These are phyloP conservation scores for Drosophila nannoptera DNA, from an alignment of 1,140 invertebrate species.

Conservation along the genomic window DNA sequence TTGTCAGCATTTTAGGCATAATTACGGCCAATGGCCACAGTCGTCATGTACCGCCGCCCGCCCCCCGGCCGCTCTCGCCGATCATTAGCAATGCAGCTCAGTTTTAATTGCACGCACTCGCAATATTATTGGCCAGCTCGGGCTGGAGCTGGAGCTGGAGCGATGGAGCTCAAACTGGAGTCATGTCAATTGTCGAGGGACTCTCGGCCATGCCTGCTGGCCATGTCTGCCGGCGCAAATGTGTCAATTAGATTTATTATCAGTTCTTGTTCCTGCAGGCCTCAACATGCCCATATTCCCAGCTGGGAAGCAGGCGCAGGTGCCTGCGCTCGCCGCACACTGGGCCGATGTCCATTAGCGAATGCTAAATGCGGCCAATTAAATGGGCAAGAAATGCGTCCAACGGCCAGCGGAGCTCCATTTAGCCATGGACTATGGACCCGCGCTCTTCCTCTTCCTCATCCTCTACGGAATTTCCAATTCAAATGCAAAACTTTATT, in stretches of 20 bases:
- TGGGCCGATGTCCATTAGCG: conserved; percentile 72
- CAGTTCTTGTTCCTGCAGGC: conserved; percentile 55
- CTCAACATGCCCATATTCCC: conserved; percentile 31
- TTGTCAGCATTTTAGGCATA: conserved; percentile 71
- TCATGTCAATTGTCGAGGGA: conserved; percentile 50
- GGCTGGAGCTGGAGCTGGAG: not conserved
- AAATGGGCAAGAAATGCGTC: conserved; percentile 67
- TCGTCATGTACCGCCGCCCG: conserved; percentile 6
- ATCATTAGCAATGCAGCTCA: conserved; percentile 66
- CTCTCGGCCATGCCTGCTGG: conserved; percentile 27
- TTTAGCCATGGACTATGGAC: conserved; percentile 7
- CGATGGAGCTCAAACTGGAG: too few relatives aligned
- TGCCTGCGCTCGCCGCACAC: conserved; percentile 54
- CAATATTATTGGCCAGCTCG: conserved; percentile 44
- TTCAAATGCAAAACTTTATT: conserved; percentile 74
- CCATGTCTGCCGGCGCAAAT: conserved; percentile 64
- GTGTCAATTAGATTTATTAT: conserved; percentile 79
- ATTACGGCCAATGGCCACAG: conserved; percentile 48
- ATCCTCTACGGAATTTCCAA: conserved; percentile 52
- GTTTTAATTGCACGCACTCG: conserved; percentile 69
- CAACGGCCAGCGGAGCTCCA: conserved; percentile 3
- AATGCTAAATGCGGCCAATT: conserved; percentile 77
- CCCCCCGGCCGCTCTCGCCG: conserved; percentile 5
- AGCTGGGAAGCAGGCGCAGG: conserved; percentile 42
- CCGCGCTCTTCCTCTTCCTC: not conserved